Evolutionary conservation across 2,113 vertebrate species (phyloP), one percentile per base, ranked within the genome.

Genomic region (Sciurus niger): DNA sequence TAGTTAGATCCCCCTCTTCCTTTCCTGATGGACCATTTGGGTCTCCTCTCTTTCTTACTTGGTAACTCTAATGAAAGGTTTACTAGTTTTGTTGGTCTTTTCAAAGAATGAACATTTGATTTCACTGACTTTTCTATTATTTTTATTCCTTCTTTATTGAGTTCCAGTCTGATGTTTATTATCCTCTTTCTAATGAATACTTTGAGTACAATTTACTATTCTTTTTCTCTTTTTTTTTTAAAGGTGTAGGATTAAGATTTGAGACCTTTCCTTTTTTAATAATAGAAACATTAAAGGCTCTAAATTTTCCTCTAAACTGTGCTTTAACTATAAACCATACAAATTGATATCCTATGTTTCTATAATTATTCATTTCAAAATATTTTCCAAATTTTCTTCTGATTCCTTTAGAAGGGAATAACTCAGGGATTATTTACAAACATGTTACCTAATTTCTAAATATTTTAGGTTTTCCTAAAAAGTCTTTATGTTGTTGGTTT

Each of bases 381-480:
- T 37, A n/a, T 94, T 92, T 89, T 74, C 16, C 40, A 80, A 92
- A 73, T 80, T 86, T 83, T 60, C 14, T 95, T 94, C 46, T 77
- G 34, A 77, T 90, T 68, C 76, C 5, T 87, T 37, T 8, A 34
- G 60, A 63, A 20, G 70, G 37, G 17, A 68, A 34, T 34, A 14
- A 32, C 2, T 7, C n/a, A 46, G 25, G 8, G 8, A 34, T 37
- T 84, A 80, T 92, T 76, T 51, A 55, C 8, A 70, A 89, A 37
- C 80, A 2, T 82, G n/a, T 43, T 85, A 16, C 13, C 89, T 53
- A 48, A 68, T 65, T 82, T 78, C 7, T 60, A 96, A 93, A 86
- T 83, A 93, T 78, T 89, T 91, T 4, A 1, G 37, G 40, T 72
- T 92, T 94, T 83, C 51, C 51, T 34, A n/a, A 40, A 63, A 80